Evolutionary conservation across 2,888 invertebrate genomes (phyloP).

Genomic region (Pandemis cinnamomeana): DNA sequence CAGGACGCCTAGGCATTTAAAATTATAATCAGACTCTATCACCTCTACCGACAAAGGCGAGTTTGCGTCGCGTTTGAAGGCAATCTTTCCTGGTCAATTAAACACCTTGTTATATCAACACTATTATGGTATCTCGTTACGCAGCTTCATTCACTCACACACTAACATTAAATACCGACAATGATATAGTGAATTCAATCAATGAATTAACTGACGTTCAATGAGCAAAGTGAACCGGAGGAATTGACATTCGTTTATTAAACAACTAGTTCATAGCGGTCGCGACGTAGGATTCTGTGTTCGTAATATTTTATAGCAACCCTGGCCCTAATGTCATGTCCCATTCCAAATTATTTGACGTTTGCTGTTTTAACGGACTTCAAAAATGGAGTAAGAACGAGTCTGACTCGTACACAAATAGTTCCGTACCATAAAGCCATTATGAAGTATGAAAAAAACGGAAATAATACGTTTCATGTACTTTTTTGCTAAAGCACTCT

Average conservation of each 20-base stretch:
- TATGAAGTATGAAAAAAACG: too few species aligned
- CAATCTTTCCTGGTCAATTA: neutral
- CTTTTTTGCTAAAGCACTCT: too few species aligned
- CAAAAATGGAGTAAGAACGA: neutral
- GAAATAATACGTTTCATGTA: too few species aligned
- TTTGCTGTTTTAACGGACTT: neutral
- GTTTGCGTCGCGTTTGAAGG: neutral
- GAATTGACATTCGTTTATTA: constrained; percentile 19
- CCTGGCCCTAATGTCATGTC: neutral
- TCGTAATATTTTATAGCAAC: neutral
- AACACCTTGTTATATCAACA: neutral
- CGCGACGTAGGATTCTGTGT: neutral
- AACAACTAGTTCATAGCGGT: constrained; percentile 4
- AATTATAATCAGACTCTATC: too few species aligned
- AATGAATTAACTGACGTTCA: constrained; percentile 29
- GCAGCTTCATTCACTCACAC: neutral
- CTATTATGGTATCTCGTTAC: neutral
- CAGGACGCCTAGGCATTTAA: too few species aligned
- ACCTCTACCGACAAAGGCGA: neutral
- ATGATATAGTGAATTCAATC: constrained; percentile 23
- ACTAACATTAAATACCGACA: constrained; percentile 2
- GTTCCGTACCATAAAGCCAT: too few species aligned
- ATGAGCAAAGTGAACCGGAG: constrained; percentile 6
- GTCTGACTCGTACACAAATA: too few species aligned
- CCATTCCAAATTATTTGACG: neutral